Evolutionary conservation across 2,888 invertebrate genomes (phyloP), one percentile per base, ranked within the genome.

Genomic region (Drosophila meridionalis): DNA sequence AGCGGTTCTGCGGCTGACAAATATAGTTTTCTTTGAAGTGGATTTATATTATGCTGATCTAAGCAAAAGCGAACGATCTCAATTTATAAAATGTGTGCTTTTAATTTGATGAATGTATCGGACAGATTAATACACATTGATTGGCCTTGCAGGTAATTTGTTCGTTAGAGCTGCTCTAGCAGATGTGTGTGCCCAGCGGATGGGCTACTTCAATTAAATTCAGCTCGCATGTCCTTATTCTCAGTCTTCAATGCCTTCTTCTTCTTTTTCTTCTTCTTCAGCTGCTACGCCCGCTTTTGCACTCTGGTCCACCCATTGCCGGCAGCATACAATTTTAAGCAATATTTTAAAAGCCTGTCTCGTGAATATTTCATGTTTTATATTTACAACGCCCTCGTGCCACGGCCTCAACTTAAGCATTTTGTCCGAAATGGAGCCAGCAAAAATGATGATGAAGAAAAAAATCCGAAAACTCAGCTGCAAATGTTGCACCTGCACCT

Each of bases 291-390:
- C 20, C 20, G 20, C 20, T 8, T 9, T 11, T 38, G 12, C 14
- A 4, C 6, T 7, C 48, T 53, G 38, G 26, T 9, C 28, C 3
- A 3, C 57, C 38, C 28, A 8, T 20, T 30, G 59, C 55, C 65
- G 55, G 42, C 66, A 57, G 70, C 65, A 48, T 45, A 60, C 59
- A 60, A 48, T 69, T 57, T 80, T 47, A 65, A 76, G 81, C 62
- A 75, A 83, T 87, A 87, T 84, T 89, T 84, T 89, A 84, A 84
- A 89, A 89, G 89, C 73, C 69, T 69, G 73, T 67, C 73, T 59
- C 52, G 61, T 83, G 74, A 68, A 84, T 84, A 78, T 78, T 83
- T 81, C 53, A 87, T 89, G 57, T 32, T 65, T 79, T 69, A 73
- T 75, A 79, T 83, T 87, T 83, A 73, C 84, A 69, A 50, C 72